Evolutionary conservation across 1,140 invertebrate genomes (phyloP).

Genomic region (Eueides isabella): DNA sequence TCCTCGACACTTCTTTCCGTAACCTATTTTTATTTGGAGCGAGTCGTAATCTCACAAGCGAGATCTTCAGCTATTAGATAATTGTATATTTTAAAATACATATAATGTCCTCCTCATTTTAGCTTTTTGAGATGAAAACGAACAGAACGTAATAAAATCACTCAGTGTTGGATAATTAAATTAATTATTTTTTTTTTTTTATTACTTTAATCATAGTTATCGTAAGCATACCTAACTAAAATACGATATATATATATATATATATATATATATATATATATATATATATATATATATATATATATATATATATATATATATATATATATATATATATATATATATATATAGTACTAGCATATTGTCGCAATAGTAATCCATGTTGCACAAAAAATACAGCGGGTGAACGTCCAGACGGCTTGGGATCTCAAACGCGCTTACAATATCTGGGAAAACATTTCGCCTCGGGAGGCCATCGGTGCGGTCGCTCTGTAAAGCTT

Average conservation of each 20-base stretch:
- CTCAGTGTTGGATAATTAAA: neutral
- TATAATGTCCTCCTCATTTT: neutral
- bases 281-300: too few relatives aligned
- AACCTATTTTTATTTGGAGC: neutral
- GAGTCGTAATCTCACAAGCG: neutral
- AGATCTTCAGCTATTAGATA: neutral
- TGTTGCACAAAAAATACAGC: neutral
- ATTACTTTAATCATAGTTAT: too few relatives aligned
- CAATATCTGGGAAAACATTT: slow-evolving; percentile 49
- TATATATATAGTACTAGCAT: neutral
- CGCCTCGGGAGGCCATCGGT: slow-evolving; percentile 51
- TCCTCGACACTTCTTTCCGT: slow-evolving; percentile 1
- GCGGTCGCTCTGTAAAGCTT: slow-evolving; percentile 49
- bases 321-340: too few relatives aligned
- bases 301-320: too few relatives aligned
- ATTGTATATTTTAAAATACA: neutral
- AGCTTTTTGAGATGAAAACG: neutral
- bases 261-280: too few relatives aligned
- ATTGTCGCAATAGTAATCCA: neutral
- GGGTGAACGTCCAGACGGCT: slow-evolving; percentile 25
- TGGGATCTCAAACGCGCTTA: slow-evolving; percentile 14
- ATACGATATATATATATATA: too few relatives aligned
- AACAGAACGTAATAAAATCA: neutral
- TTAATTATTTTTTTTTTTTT: too few relatives aligned
- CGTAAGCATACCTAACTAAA: too few relatives aligned